Percentiles rank a stretch among this genome's conserved stretches.
Evolutionary conservation across 2,113 vertebrate genomes (phyloP).

Genomic region (Xenopus tropicalis): UCB_Xtro_10.0 CM004443.2:13564501-13565000

Average conservation of each 20-base stretch:
- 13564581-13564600: constrained; percentile 17
- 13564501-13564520: constrained; percentile 20
- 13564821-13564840: not conserved
- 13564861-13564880: too few species aligned
- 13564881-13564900: not conserved
- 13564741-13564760: not conserved
- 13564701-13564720: constrained; percentile 6
- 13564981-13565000: too few species aligned
- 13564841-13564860: not conserved
- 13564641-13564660: not conserved
- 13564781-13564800: not conserved
- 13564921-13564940: too few species aligned
- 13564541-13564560: constrained; percentile 21
- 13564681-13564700: too few species aligned
- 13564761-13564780: constrained; percentile 5
- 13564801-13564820: constrained; percentile 7
- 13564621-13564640: constrained; percentile 31
- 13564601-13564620: constrained; percentile 22
- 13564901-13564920: not conserved
- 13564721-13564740: constrained; percentile 32
- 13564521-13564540: constrained; percentile 21
- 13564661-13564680: too few species aligned
- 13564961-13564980: too few species aligned
- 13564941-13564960: too few species aligned
- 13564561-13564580: constrained; percentile 25